Evolutionary conservation across 2,797 vertebrate species (phyloP), one percentile per base, ranked within the genome.

Genomic region (Intellagama lesueurii): DNA sequence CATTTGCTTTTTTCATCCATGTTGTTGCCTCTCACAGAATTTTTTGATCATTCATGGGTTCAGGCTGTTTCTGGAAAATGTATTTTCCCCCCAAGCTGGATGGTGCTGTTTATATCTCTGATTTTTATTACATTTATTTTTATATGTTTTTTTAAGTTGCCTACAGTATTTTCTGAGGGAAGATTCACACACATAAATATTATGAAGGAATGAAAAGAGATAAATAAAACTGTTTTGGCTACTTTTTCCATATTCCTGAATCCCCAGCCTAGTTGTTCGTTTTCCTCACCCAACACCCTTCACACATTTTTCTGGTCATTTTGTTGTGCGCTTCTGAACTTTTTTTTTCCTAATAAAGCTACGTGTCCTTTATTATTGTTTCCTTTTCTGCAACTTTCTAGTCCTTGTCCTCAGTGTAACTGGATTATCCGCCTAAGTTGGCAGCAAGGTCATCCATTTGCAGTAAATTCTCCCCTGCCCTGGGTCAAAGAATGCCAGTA

Each of bases 181-280:
- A 11, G 75, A 17, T 77, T 35, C 66, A 6, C 28, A 49, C 70
- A 81, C 35, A 44, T n/a, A 82, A 82, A 64, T 64, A 4, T 35
- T 81, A 88, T 56, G 26, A 6, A 47, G 40, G 8, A 35, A n/a
- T 35, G 83, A 81, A 90, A 88, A 87, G 0, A 90, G 85, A 76
- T 14, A 70, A 88, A 90, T 49, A 4, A 81, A 64, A 87, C 44
- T 64, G 1, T 26, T 1, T 70, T 19, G 72, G 2, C 52, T 60
- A 22, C 30, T 56, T 14, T 44, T 60, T 60, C 35, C 24, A 75
- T 22, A 28, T 2, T 24, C 40, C 30, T 22, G 30, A 49, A 49
- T 60, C 70, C 24, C 26, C 7, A 4, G 3, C 24, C 32, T 40
- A 60, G 73, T 75, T 60, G 24, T 75, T 11, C 56, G n/a, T 30